Conservation (phyloP, 2,888 invertebrate species). For the Euplagia quadripunctaria region DNA sequence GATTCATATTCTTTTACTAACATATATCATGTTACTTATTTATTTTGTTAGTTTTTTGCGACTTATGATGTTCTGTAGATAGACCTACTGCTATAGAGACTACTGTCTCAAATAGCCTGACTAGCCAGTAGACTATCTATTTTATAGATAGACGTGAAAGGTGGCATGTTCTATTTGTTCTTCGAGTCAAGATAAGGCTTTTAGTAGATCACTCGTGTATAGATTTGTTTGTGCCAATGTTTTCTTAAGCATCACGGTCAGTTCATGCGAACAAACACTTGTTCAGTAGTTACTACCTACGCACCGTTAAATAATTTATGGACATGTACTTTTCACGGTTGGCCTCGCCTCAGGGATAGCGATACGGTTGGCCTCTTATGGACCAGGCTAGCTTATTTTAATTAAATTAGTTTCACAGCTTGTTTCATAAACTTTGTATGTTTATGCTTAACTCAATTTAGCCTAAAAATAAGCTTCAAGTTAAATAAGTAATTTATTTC, state of each 20-base stretch:
- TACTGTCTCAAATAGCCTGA: background rate
- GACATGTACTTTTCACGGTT: too few species aligned
- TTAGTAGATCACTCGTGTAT: too few species aligned
- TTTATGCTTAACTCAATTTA: background rate
- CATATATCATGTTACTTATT: background rate
- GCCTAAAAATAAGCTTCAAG: background rate
- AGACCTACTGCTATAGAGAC: too few species aligned
- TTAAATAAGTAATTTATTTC: background rate
- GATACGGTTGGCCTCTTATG: background rate
- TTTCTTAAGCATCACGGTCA: too few species aligned
- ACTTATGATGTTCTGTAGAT: too few species aligned
- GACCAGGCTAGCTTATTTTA: background rate
- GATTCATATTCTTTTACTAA: constrained; percentile 27
- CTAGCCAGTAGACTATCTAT: too few species aligned
- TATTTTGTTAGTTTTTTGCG: background rate
- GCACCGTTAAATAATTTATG: too few species aligned
- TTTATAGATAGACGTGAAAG: too few species aligned
- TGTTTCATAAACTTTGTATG: background rate
- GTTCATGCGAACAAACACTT: too few species aligned
- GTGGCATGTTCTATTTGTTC: too few species aligned
- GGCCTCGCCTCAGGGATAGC: background rate
- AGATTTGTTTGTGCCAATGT: too few species aligned
- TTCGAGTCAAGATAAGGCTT: too few species aligned
- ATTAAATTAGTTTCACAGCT: constrained; percentile 12
- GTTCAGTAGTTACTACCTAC: background rate